A percentile compares a stretch with the other conserved stretches of the same genome.
phyloP scores from a whole-genome alignment of 2,888 invertebrate species.

The Nemoura dubitans region DNA sequence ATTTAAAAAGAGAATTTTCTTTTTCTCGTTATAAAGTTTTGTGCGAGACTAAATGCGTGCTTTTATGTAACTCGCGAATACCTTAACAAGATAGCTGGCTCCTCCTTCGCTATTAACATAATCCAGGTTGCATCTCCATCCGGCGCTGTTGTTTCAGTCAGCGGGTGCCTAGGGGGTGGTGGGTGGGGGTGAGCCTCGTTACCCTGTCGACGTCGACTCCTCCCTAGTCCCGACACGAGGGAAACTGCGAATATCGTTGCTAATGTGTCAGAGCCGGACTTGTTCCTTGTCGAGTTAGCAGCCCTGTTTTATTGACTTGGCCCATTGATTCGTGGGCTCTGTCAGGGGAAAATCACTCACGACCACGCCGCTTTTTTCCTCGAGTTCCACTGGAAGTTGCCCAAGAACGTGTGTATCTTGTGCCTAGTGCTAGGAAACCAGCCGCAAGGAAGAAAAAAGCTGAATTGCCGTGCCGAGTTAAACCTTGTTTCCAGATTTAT shows the following conservation, averaged over 20 bases:
- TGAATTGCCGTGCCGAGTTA: background rate
- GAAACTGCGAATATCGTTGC: background rate
- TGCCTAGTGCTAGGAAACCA: background rate
- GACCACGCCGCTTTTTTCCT: background rate
- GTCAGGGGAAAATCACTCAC: background rate
- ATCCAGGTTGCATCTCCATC: conserved; percentile 9
- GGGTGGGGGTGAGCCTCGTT: background rate
- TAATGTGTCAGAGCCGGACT: background rate
- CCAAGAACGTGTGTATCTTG: background rate
- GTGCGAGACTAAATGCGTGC: background rate
- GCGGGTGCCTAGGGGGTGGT: background rate
- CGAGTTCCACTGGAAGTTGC: background rate
- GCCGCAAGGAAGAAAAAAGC: background rate
- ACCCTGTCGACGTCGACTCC: background rate
- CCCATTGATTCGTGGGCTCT: background rate
- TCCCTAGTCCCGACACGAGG: background rate
- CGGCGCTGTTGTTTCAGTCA: conserved; percentile 8
- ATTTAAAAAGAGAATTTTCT: conserved; percentile 2
- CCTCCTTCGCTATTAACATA: conserved; percentile 7
- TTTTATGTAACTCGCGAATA: background rate
- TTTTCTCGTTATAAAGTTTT: conserved; percentile 22
- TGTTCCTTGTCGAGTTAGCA: background rate
- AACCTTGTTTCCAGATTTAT: background rate
- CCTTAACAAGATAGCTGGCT: background rate
- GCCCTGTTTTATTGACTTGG: background rate